Base-by-base conservation (phyloP, 2,113 vertebrate species). In the Nibea coibor region DNA sequence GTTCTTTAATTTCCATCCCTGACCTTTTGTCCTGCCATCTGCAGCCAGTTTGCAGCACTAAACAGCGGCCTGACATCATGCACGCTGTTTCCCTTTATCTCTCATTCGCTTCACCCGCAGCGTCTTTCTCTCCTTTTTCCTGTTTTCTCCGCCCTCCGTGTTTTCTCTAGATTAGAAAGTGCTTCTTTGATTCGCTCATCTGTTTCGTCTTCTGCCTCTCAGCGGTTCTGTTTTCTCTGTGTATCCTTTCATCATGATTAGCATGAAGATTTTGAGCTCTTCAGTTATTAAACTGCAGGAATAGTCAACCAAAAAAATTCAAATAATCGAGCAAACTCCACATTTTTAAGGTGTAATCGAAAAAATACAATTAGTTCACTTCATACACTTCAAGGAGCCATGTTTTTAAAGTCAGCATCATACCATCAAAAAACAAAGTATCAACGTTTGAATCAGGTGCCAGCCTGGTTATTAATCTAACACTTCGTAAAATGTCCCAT, bases 11-110 rank as follows among this genome's bases (percentile, higher is more conserved):
- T 93, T 91, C 82, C 64, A 72, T 83, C 69, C 54, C 67, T 92
- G 91, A 89, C 87, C 87, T 88, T 82, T 89, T 50, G 61, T 90
- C 63, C 71, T 58, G 10, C 64, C 91, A 90, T 90, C 89, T 93
- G 92, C 79, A 78, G 73, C 78, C 81, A 56, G 80, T 94, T 91
- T 91, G n/a, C 47, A 73, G 80, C 11, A 20, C 64, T 82, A 50
- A 80, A 57, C 78, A 19, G 73, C 67, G 7, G 28, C 67, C 80
- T 89, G 87, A 89, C 88, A 81, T 86, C 78, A 74, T 11, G 73
- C 75, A 70, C 70, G 3, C 80, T 20, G 68, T 66, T 72, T 77
- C 62, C 72, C 58, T 84, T 78, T 71, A 79, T 83, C 84, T 66
- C 63, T 70, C 63, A 10, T 35, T 61, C n/a, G 43, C 53, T 17